Base-by-base conservation (phyloP, 2,888 invertebrate genomes). In the Heliconius ethilla region DNA sequence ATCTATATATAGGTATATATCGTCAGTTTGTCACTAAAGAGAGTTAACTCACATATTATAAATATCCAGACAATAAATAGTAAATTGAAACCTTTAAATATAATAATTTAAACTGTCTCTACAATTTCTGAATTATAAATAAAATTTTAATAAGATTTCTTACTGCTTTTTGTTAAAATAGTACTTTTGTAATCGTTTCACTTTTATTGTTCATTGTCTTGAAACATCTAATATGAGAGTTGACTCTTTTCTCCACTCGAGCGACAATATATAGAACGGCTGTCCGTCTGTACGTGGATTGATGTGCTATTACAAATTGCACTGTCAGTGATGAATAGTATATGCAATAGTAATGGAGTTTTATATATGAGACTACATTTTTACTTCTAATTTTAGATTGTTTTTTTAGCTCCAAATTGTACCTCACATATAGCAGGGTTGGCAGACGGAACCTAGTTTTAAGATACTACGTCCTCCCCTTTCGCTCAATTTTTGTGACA, bases 281-380 rank as follows among this genome's bases (percentile, higher is more conserved):
- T 72, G 72, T 72, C 62, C 15, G 45, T 76, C 70, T 45, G 76
- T 75, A 40, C 75, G 33, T 15, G 70, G 72, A 72, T 72, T 55
- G 72, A 59, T 72, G 72, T 59, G 15, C 72, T 76, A 65, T 70
- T 75, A 75, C 78, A 70, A 70, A 70, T 70, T 78, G 72, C 72
- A 59, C 72, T 72, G 72, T 72, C 72, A 72, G 59, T 72, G 59
- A 72, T 72, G 33, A 72, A 72, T 72, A 59, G 59, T 69, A 45
- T 45, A 69, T 72, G 72, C 72, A 72, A 72, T 72, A 37, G 59
- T 10, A 72, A 72, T 72, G 15, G 37, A 59, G 33, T 72, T 72
- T 25, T 72, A 70, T 55, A 70, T 55, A 70, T 2, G 55, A 18
- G 6, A 55, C 55, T 33, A 18, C 29, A 33, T 37, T 55, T 72